Base-by-base conservation (phyloP, 2,113 vertebrate genomes). In the Corythaeola cristata region DNA sequence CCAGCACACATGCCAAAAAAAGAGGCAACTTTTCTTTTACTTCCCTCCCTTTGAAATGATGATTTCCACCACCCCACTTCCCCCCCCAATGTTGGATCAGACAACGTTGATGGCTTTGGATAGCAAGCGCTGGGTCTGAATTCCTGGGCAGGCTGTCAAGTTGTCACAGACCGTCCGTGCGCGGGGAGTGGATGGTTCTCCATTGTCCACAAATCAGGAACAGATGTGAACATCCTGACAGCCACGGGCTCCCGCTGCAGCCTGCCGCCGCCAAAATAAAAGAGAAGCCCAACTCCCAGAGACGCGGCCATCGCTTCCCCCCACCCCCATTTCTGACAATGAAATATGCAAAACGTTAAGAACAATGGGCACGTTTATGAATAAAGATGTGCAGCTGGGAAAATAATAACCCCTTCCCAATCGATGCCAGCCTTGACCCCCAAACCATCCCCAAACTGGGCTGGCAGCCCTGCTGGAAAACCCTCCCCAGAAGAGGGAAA, bases 111-210 rank as follows among this genome's bases (percentile, higher is more conserved):
- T 89, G 21, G 56, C 87, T 96, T 82, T 72, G 86, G 95, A 86
- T 37, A 89, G 92, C 39, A 85, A 69, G 15, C 3, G 32, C n/a
- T 88, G 1, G 53, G 88, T 63, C 84, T 84, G 89, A 89, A 96
- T 97, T 97, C 96, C 96, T 96, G 95, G 96, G 96, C 96, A 96
- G 86, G 79, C 96, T 96, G 95, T 94, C 96, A 97, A 96, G 93
- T 60, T 97, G 96, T 94, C 96, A 90, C 94, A 96, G 91, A 81
- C 33, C 87, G 35, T 66, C 91, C 78, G 11, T 93, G 92, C 87
- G 88, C 77, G 39, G 81, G 28, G 33, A 63, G 93, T 74, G 84
- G 94, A 92, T 96, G 96, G 93, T 97, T 94, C 96, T 96, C 55
- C 93, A 97, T 97, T 95, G 92, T 96, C 96, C 95, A 75, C 95